Percentiles rank a stretch among this genome's conserved stretches.
These are phyloP conservation scores for Neolamprologus devosi DNA, from an alignment of 2,113 vertebrate genomes.

Conservation along the genomic window DNA sequence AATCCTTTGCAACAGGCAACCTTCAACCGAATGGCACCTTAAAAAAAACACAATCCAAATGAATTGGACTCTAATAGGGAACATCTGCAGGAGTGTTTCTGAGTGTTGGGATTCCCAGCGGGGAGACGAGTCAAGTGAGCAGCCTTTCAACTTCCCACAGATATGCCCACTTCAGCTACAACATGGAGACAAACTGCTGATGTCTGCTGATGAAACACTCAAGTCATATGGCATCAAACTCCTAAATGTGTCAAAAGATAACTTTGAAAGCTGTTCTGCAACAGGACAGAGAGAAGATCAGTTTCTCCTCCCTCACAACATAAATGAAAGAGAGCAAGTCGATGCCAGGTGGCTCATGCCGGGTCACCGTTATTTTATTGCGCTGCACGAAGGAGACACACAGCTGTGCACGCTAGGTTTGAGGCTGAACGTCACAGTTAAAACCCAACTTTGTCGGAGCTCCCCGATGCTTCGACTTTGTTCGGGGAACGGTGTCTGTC, in stretches of 20 bases:
- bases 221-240: conserved; percentile 71
- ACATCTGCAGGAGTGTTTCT: conserved; percentile 59
- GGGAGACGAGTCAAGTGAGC: neutral
- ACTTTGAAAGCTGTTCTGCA: conserved; percentile 72
- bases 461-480: conserved; percentile 65
- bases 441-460: conserved; percentile 69
- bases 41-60: conserved; percentile 46
- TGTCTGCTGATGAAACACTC: conserved; percentile 70
- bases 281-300: conserved; percentile 37
- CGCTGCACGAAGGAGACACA: conserved; percentile 45
- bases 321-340: conserved; percentile 63
- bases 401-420: conserved; percentile 72
- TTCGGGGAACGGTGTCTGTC: conserved; percentile 76
- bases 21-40: conserved; percentile 62
- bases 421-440: conserved; percentile 74
- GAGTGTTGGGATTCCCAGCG: conserved; percentile 67
- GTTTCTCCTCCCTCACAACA: conserved; percentile 59
- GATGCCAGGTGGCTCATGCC: conserved; percentile 67
- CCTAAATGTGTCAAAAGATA: conserved; percentile 70
- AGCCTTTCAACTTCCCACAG: conserved; percentile 59
- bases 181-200: conserved; percentile 71
- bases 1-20: conserved; percentile 54
- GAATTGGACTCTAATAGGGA: conserved; percentile 72
- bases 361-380: conserved; percentile 78
- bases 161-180: conserved; percentile 81